Percentiles rank a stretch among this genome's conserved stretches.
phyloP scores from a whole-genome alignment of 2,888 invertebrate species.

The Trilocha varians region DNA sequence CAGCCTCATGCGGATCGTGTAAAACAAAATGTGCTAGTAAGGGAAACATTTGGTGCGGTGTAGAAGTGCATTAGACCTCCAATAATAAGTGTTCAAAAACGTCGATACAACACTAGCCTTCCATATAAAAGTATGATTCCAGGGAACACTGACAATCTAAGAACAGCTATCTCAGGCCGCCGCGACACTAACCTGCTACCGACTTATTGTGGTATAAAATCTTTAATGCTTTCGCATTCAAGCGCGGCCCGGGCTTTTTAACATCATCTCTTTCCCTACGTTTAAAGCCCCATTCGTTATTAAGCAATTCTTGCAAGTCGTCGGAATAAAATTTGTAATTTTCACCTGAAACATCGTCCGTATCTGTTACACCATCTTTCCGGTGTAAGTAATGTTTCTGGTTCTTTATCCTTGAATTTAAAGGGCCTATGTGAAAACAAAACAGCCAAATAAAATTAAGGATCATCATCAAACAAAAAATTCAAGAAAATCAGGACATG shows the following conservation, averaged over 20 bases:
- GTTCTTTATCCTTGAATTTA: conserved; percentile 24
- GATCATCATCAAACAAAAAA: conserved; percentile 26
- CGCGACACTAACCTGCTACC: conserved; percentile 72
- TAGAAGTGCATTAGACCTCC: conserved; percentile 48
- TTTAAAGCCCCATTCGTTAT: conserved; percentile 84
- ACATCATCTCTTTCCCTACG: conserved; percentile 92
- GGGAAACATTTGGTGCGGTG: conserved; percentile 62
- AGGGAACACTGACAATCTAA: conserved; percentile 55
- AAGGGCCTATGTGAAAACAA: conserved; percentile 32
- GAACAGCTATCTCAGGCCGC: conserved; percentile 47
- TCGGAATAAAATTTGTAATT: conserved; percentile 61
- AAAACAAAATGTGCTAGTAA: conserved; percentile 47
- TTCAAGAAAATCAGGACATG: conserved; percentile 32
- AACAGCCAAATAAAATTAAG: conserved; percentile 28
- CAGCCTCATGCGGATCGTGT: conserved; percentile 45
- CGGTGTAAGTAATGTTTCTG: conserved; percentile 29
- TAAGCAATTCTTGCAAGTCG: conserved; percentile 75
- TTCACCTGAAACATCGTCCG: conserved; percentile 70
- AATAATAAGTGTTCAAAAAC: conserved; percentile 27
- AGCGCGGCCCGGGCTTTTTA: conserved; percentile 94
- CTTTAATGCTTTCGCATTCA: conserved; percentile 77
- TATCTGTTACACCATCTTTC: conserved; percentile 46
- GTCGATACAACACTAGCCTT: conserved; percentile 32
- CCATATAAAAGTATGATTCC: conserved; percentile 24
- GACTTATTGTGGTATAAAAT: conserved; percentile 64